phyloP scores from a whole-genome alignment of 2,888 invertebrate species.

The Choristoneura rosaceana region DNA sequence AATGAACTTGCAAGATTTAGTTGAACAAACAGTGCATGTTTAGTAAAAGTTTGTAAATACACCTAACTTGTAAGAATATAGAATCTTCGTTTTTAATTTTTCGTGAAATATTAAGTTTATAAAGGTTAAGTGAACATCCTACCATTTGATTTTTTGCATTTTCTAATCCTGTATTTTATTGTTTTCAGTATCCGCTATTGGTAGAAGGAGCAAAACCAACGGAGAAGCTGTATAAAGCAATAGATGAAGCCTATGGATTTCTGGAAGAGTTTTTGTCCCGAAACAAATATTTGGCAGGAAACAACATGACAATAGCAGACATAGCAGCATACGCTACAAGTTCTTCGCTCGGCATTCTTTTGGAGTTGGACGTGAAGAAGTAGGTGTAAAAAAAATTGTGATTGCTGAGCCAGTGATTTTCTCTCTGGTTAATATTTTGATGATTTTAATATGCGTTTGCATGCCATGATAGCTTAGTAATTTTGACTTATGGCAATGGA shows the following conservation, averaged over 20 bases:
- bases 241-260: slow-evolving; percentile 67
- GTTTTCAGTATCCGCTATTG: slow-evolving; percentile 46
- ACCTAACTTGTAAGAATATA: too few species aligned
- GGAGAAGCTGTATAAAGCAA: slow-evolving; percentile 54
- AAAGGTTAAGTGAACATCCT: too few species aligned
- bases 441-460: neutral
- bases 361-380: slow-evolving; percentile 50
- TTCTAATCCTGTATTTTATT: neutral
- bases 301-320: slow-evolving; percentile 76
- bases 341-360: slow-evolving; percentile 48
- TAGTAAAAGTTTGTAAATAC: too few species aligned
- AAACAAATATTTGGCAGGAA: slow-evolving; percentile 73
- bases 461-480: too few species aligned
- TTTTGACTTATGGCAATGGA: too few species aligned
- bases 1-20: too few species aligned
- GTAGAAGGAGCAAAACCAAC: slow-evolving; percentile 55
- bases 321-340: slow-evolving; percentile 61
- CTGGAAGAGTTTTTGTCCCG: slow-evolving; percentile 70
- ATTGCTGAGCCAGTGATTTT: too few species aligned
- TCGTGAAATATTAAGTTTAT: too few species aligned
- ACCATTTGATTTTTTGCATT: too few species aligned
- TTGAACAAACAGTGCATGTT: too few species aligned
- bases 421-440: too few species aligned
- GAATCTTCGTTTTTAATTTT: too few species aligned
- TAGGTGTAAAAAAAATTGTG: neutral